phyloP scores from a whole-genome alignment of 1,140 invertebrate genomes.

The Drosophila malerkotliana region DNA sequence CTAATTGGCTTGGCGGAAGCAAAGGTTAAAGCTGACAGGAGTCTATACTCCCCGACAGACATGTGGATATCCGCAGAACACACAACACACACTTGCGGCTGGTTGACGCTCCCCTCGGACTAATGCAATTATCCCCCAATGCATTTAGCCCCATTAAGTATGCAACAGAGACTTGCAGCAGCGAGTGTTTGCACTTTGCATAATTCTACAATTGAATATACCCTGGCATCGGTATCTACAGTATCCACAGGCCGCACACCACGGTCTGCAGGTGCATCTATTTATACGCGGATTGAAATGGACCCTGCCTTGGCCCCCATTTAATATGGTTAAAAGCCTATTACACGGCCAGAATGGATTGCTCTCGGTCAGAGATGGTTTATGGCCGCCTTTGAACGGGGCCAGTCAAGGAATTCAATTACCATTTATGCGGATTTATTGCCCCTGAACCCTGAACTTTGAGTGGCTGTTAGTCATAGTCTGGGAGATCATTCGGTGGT shows the following conservation, averaged over 20 bases:
- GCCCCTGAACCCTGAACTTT: conserved; percentile 11
- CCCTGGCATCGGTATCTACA: neutral
- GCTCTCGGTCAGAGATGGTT: conserved; percentile 13
- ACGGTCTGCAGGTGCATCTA: conserved; percentile 17
- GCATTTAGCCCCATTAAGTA: conserved; percentile 77
- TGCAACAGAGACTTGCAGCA: conserved; percentile 65
- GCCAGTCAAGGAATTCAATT: conserved; percentile 47
- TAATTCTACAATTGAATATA: conserved; percentile 70
- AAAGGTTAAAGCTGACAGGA: conserved; percentile 15
- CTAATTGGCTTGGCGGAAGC: conserved; percentile 18
- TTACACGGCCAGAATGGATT: conserved; percentile 38
- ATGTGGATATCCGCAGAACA: conserved; percentile 1
- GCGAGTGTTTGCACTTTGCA: conserved; percentile 76
- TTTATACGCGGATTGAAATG: conserved; percentile 40
- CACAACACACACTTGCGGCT: conserved; percentile 14
- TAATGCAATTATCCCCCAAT: conserved; percentile 75
- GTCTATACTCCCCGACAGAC: conserved; percentile 9
- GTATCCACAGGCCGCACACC: neutral
- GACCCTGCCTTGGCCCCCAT: conserved; percentile 23
- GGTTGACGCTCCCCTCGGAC: conserved; percentile 24
- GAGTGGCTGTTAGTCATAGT: conserved; percentile 5
- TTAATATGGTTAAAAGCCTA: conserved; percentile 77
- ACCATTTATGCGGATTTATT: conserved; percentile 43
- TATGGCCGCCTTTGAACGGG: conserved; percentile 23
- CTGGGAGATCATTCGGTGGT: no score